These are phyloP conservation scores for Hozukius guyotensis DNA, from an alignment of 2,797 vertebrate species.

Conservation along the genomic window DNA sequence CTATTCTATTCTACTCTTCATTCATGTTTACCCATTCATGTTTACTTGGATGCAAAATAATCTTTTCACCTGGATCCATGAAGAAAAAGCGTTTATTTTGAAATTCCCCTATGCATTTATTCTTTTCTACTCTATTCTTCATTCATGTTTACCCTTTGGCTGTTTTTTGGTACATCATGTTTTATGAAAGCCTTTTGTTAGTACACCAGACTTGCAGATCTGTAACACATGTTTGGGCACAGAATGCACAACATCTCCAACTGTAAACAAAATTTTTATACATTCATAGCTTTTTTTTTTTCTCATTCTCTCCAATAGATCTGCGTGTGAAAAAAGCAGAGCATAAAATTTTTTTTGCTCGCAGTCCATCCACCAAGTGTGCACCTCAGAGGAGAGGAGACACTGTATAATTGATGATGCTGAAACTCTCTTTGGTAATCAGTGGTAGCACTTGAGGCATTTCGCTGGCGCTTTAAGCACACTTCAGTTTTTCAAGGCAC, in stretches of 20 bases:
- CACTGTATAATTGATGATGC: slow-evolving; percentile 59
- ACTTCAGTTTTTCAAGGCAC: slow-evolving; percentile 25
- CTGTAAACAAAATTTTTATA: not conserved
- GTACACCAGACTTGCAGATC: slow-evolving; percentile 13
- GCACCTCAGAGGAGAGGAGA: slow-evolving; percentile 30
- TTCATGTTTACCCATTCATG: too few species aligned
- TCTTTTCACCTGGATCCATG: not conserved
- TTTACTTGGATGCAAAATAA: not conserved
- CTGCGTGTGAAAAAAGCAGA: not conserved
- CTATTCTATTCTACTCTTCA: too few species aligned
- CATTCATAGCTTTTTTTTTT: not conserved
- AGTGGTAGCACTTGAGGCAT: slow-evolving; percentile 41
- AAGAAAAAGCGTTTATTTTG: not conserved
- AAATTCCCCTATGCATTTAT: not conserved
- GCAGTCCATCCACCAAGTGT: slow-evolving; percentile 11
- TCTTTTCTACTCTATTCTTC: not conserved
- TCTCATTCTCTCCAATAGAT: slow-evolving; percentile 1
- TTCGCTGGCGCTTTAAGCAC: slow-evolving; percentile 22
- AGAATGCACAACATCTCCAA: slow-evolving; percentile 12
- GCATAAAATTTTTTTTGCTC: not conserved
- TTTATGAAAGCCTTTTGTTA: slow-evolving; percentile 26
- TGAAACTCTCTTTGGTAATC: slow-evolving; percentile 58
- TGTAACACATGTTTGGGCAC: slow-evolving; percentile 15
- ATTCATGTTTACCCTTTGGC: slow-evolving; percentile 2
- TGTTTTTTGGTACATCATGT: slow-evolving; percentile 10